Base-by-base conservation (phyloP, 2,797 vertebrate genomes). In the Anabas testudineus region DNA sequence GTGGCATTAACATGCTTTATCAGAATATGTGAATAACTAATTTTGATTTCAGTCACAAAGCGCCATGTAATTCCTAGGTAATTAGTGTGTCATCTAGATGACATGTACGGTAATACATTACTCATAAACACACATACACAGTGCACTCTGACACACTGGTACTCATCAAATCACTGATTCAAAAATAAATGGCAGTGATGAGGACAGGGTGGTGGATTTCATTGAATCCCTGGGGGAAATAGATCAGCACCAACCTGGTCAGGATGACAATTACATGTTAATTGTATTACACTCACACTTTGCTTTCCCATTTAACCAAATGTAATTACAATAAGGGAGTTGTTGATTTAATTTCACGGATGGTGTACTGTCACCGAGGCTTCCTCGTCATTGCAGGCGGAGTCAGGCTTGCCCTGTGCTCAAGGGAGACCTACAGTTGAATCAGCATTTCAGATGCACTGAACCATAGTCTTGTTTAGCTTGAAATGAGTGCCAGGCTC, bases 311-410 rank as follows among this genome's bases (percentile, higher is more conserved):
- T 93, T 92, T 89, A 91, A 85, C 83, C 81, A 90, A 93, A 91
- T 92, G 85, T 92, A 93, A 93, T 94, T 94, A 92, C 90, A 91
- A 90, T 85, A 84, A 84, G 82, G 80, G 86, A 91, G 90, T 89
- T 91, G 88, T 90, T 92, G 89, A 88, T 94, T 92, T 86, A 90
- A 93, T 94, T 94, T 95, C 91, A 93, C 91, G 90, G 86, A 86
- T 91, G 91, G 87, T 21, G 84, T 83, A 57, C 83, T 77, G 85
- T 91, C 91, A 78, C 80, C 2, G 70, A 78, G 78, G 66, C 84
- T 82, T 67, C 84, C 85, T 74, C 69, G 24, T 80, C 54, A 58
- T 71, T 65, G 81, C 66, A 48, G 71, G 83, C 77, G 30, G 73
- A 55, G 81, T 82, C 84, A 66, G 66, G 55, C 63, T 82, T 71